Conservation (phyloP, 2,888 invertebrate species). For the Nyleta sp. region DNA sequence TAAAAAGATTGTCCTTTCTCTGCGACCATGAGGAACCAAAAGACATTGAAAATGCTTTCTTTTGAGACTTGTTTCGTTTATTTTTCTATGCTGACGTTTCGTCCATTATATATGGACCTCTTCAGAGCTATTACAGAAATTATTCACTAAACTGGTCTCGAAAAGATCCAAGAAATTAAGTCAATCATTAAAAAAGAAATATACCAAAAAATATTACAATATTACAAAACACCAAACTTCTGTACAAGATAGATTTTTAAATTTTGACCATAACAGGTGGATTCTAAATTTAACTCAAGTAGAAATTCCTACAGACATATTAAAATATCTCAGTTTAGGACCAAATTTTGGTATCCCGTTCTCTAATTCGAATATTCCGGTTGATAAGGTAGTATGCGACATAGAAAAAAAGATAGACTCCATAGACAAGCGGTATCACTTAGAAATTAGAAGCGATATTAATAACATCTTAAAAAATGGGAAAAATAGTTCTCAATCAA, state of each 20-base stretch:
- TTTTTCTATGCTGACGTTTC: too few species aligned
- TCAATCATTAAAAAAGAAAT: too few species aligned
- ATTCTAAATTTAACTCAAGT: neutral
- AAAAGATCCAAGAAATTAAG: too few species aligned
- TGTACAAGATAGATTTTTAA: neutral
- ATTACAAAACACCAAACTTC: neutral
- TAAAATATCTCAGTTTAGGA: neutral
- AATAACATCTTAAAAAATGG: neutral
- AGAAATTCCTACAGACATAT: neutral
- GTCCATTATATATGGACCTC: too few species aligned
- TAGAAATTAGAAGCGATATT: neutral
- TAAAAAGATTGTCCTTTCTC: too few species aligned
- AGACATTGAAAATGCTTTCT: too few species aligned
- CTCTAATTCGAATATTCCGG: neutral
- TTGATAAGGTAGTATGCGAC: neutral
- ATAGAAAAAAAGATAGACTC: neutral
- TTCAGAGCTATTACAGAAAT: too few species aligned
- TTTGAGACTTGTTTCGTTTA: too few species aligned
- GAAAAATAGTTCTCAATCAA: too few species aligned
- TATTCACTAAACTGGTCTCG: too few species aligned
- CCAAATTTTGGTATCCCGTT: neutral
- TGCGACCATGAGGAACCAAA: too few species aligned
- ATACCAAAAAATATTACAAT: too few species aligned
- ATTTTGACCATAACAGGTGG: neutral
- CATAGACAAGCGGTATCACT: neutral